Evolutionary conservation across 2,113 vertebrate species (phyloP).

Genomic region (Hemicordylus capensis): DNA sequence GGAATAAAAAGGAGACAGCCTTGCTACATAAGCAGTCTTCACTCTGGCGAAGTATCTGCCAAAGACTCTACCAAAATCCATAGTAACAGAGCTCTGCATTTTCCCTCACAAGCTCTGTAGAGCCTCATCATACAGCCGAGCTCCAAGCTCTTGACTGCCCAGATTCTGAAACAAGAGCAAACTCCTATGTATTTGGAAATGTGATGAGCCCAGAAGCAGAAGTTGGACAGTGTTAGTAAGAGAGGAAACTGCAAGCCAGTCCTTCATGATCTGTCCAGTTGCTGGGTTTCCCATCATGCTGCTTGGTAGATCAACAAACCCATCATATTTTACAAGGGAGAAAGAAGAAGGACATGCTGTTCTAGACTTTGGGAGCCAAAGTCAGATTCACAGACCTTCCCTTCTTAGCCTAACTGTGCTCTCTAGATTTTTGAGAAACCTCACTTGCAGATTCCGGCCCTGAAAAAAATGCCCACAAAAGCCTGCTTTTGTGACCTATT

Average conservation of each 20-base stretch:
- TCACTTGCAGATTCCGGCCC: not conserved
- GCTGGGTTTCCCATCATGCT: conserved; percentile 8
- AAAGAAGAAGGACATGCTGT: not conserved
- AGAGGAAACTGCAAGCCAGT: not conserved
- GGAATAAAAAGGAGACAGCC: not conserved
- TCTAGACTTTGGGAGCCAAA: not conserved
- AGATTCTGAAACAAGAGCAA: not conserved
- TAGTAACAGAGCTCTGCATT: too few relatives aligned
- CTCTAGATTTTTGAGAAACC: not conserved
- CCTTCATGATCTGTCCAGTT: not conserved
- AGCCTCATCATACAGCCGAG: not conserved
- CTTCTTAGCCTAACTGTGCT: not conserved
- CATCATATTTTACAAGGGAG: not conserved
- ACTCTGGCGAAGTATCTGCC: not conserved
- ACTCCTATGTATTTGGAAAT: not conserved
- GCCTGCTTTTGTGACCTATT: not conserved
- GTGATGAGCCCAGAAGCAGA: not conserved
- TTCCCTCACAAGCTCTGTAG: not conserved
- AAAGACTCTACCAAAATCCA: too few relatives aligned
- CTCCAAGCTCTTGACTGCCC: not conserved
- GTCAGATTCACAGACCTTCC: not conserved
- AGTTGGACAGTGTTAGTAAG: not conserved
- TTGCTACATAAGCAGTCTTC: not conserved
- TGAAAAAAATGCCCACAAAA: not conserved
- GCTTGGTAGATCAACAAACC: not conserved